Percentiles rank a stretch among this genome's conserved stretches.
These are phyloP conservation scores for Apodemus agrarius DNA, from an alignment of 2,797 vertebrate species.

Conservation along the genomic window DNA sequence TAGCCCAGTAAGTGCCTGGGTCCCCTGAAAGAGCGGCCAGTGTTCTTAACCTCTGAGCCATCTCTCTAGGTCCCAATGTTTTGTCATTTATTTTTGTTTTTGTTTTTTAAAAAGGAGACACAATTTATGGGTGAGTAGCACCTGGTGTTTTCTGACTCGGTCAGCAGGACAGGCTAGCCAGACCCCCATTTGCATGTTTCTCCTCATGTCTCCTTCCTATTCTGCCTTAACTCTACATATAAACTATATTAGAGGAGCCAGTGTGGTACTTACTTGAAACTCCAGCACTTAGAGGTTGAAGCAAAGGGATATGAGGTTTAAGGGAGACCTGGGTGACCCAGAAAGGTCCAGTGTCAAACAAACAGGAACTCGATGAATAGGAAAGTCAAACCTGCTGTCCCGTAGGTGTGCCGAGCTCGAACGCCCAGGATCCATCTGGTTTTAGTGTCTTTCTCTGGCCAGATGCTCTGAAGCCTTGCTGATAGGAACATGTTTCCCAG, in stretches of 20 bases:
- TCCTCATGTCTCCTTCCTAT: neutral
- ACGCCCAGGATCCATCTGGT: neutral
- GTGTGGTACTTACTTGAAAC: neutral
- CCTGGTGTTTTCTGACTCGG: neutral
- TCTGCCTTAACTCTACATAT: neutral
- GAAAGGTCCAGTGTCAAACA: neutral
- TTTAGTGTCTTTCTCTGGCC: neutral
- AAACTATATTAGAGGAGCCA: too few species aligned
- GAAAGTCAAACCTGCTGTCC: neutral
- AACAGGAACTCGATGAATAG: neutral
- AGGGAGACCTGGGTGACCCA: neutral
- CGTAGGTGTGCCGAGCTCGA: too few species aligned
- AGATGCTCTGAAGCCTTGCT: neutral
- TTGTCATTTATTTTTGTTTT: neutral
- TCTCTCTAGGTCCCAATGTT: neutral
- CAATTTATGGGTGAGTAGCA: neutral
- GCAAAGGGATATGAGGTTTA: neutral
- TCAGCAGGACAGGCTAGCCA: neutral
- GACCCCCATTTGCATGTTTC: neutral
- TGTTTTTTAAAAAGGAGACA: neutral
- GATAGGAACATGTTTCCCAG: neutral
- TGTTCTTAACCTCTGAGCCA: neutral
- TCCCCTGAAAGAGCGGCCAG: neutral
- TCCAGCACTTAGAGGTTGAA: neutral
- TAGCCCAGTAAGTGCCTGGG: neutral